phyloP scores from a whole-genome alignment of 2,113 vertebrate species.

The Eupsittula cactorum region DNA sequence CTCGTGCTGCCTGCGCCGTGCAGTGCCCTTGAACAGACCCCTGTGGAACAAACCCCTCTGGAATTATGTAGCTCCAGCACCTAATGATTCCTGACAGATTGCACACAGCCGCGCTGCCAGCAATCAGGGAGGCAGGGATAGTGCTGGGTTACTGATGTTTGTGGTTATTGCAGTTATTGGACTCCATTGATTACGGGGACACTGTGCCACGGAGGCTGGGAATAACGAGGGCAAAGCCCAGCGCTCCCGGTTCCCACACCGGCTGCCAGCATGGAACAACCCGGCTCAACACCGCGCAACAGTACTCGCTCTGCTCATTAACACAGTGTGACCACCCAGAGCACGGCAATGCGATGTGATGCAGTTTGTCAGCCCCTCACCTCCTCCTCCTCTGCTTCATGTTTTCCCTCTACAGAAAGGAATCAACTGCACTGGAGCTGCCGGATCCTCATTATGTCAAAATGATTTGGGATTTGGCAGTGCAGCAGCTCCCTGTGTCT shows the following conservation, averaged over 20 bases:
- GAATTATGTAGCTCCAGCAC: background rate
- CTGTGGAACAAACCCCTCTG: background rate
- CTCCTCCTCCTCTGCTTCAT: background rate
- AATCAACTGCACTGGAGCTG: background rate
- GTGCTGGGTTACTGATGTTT: slow-evolving; percentile 9
- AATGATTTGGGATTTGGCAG: background rate
- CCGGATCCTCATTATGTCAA: background rate
- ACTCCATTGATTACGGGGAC: slow-evolving; percentile 22
- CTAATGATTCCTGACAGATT: slow-evolving; percentile 69
- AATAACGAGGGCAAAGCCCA: background rate
- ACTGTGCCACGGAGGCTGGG: background rate
- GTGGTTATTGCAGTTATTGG: slow-evolving; percentile 18
- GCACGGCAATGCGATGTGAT: background rate
- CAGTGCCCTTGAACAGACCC: slow-evolving; percentile 62
- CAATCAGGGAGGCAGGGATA: slow-evolving; percentile 2
- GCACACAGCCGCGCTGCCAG: slow-evolving; percentile 1
- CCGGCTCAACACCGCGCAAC: background rate
- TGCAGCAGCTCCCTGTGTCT: background rate
- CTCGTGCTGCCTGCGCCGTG: background rate
- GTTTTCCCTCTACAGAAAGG: background rate
- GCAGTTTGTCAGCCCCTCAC: background rate
- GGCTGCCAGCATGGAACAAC: background rate
- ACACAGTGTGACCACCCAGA: background rate
- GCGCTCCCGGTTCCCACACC: fast-evolving
- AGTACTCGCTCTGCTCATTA: background rate